Conservation (phyloP, 2,888 invertebrate genomes). For the Leptinotarsa peninsularis region DNA sequence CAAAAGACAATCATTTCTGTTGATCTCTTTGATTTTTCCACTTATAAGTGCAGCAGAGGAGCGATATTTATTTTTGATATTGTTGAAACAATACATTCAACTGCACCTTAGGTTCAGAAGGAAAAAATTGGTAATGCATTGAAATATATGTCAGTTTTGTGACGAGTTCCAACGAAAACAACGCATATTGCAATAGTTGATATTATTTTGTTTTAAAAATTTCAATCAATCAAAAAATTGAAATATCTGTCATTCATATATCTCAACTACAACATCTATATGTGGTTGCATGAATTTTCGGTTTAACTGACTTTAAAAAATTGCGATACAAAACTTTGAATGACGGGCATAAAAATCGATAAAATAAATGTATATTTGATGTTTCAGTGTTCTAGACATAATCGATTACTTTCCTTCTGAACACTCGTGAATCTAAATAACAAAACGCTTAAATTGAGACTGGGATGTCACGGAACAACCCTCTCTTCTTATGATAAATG, state of each 20-base stretch:
- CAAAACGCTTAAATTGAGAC: conserved; percentile 56
- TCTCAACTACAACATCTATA: no score
- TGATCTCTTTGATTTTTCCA: conserved; percentile 32
- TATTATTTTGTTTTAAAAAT: background rate
- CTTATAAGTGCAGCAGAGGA: conserved; percentile 23
- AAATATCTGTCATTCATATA: no score
- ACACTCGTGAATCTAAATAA: conserved; percentile 36
- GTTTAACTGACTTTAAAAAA: no score
- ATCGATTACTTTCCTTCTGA: conserved; percentile 19
- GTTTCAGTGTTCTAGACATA: background rate
- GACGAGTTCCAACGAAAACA: background rate
- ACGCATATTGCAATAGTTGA: background rate
- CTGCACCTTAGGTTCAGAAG: conserved; percentile 16
- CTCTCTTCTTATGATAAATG: conserved; percentile 57
- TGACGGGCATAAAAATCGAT: no score
- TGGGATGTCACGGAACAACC: conserved; percentile 52
- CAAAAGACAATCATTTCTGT: conserved; percentile 59
- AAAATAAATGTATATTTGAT: no score
- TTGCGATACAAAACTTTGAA: no score
- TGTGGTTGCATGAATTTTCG: no score
- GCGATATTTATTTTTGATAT: conserved; percentile 52
- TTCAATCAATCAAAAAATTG: no score
- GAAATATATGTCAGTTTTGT: background rate
- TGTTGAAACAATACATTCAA: conserved; percentile 35
- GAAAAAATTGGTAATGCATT: conserved; percentile 3